Percentiles rank a stretch among this genome's conserved stretches.
These are phyloP conservation scores for Microcebus jonahi DNA, from an alignment of 2,113 vertebrate species.

Conservation along the genomic window DNA sequence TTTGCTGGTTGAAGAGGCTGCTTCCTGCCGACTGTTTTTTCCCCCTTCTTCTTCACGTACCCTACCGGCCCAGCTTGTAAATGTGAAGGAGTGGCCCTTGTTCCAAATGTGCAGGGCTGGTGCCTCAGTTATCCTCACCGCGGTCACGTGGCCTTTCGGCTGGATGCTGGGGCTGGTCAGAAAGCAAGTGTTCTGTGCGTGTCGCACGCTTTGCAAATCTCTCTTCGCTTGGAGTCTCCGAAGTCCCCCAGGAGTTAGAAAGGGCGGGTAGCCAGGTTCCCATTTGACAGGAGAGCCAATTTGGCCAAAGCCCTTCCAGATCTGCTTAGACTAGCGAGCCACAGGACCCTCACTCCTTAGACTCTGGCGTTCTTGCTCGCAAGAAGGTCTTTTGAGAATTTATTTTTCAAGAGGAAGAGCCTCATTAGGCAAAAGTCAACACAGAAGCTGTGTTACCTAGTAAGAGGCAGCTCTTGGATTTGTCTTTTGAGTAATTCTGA, in stretches of 20 bases:
- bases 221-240: neutral
- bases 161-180: fast-evolving
- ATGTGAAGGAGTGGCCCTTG: neutral
- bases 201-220: neutral
- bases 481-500: slow-evolving; percentile 1
- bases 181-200: neutral
- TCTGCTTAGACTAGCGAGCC: neutral
- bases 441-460: neutral
- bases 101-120: neutral
- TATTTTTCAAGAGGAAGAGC: slow-evolving; percentile 41
- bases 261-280: neutral
- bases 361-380: neutral
- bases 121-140: fast-evolving
- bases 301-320: neutral
- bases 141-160: neutral
- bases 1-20: slow-evolving; percentile 66
- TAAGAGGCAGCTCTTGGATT: neutral
- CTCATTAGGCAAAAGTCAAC: neutral
- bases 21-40: slow-evolving; percentile 71
- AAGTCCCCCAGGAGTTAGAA: neutral
- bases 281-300: neutral
- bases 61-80: neutral
- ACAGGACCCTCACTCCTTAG: neutral
- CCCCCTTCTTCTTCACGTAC: neutral
- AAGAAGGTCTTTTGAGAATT: neutral